Percentiles rank a stretch among this genome's conserved stretches.
Conservation (phyloP, 2,113 vertebrate species). For the Chloebia gouldiae region DNA sequence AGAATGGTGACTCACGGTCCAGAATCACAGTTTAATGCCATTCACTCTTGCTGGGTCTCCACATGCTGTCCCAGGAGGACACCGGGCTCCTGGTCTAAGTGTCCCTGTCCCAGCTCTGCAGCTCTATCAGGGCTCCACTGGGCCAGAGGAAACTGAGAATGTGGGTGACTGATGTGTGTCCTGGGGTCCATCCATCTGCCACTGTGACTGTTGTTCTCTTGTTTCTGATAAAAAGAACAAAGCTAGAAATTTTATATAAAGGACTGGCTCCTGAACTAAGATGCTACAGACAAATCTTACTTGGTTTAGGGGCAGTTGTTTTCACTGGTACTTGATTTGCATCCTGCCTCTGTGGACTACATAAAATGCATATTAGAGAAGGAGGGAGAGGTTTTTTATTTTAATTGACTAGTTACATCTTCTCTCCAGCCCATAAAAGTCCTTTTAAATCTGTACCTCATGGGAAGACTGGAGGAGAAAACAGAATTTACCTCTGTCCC, state of each 20-base stretch:
- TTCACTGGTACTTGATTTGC: not conserved
- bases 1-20: not conserved
- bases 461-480: not conserved
- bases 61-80: not conserved
- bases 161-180: not conserved
- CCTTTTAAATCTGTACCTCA: not conserved
- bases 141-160: not conserved
- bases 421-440: not conserved
- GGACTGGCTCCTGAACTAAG: not conserved
- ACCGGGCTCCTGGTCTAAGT: not conserved
- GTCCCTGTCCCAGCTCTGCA: not conserved
- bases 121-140: not conserved
- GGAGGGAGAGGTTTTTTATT: not conserved
- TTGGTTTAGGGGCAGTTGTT: not conserved
- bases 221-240: not conserved
- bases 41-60: not conserved
- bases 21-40: too few relatives aligned
- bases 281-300: not conserved
- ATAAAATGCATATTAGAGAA: not conserved
- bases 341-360: not conserved
- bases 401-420: not conserved
- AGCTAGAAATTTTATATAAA: not conserved
- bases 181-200: not conserved
- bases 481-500: not conserved
- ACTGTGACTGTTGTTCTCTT: not conserved